Evolutionary conservation across 2,797 vertebrate species (phyloP).

Genomic region (Hyperoplus lanceolatus): DNA sequence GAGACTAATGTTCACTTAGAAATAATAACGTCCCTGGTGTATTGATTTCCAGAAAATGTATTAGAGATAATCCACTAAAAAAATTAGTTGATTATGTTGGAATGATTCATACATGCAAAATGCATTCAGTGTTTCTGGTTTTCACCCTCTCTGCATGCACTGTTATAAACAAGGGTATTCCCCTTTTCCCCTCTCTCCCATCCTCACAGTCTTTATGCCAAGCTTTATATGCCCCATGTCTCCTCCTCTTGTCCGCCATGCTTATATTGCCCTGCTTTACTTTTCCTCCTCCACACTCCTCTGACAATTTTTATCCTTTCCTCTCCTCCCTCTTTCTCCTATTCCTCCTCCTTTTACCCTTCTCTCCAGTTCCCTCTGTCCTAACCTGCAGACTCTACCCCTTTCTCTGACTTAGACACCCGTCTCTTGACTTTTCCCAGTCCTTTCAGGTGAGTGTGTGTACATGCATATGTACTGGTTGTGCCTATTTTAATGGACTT

Average conservation of each 20-base stretch:
- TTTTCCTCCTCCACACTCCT: conserved; percentile 15
- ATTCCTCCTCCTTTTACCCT: conserved; percentile 11
- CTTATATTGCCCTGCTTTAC: conserved; percentile 30
- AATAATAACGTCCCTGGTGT: conserved; percentile 9
- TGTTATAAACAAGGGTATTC: conserved; percentile 28
- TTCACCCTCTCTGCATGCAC: conserved; percentile 12
- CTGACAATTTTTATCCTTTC: conserved; percentile 44
- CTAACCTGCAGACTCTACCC: conserved; percentile 65
- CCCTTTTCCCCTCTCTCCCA: conserved; percentile 24
- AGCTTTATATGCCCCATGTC: conserved; percentile 38
- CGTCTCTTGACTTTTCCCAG: conserved; percentile 69
- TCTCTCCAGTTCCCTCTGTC: conserved; percentile 59
- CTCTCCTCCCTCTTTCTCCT: conserved; percentile 39
- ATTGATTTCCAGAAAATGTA: conserved; percentile 44
- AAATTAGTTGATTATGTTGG: conserved; percentile 12
- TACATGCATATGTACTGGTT: neutral
- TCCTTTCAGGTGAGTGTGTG: conserved; percentile 78
- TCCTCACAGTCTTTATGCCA: conserved; percentile 18
- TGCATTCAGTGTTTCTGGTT: conserved; percentile 7
- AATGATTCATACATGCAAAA: neutral
- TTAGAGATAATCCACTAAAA: conserved; percentile 20
- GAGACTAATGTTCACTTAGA: conserved; percentile 20
- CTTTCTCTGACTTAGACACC: conserved; percentile 69
- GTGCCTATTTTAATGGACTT: conserved; percentile 37
- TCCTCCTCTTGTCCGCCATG: conserved; percentile 19